Evolutionary conservation across 53 echinoderm and acorn worm genomes (phyloP).

Genomic region (Patiria pectinifera): DNA sequence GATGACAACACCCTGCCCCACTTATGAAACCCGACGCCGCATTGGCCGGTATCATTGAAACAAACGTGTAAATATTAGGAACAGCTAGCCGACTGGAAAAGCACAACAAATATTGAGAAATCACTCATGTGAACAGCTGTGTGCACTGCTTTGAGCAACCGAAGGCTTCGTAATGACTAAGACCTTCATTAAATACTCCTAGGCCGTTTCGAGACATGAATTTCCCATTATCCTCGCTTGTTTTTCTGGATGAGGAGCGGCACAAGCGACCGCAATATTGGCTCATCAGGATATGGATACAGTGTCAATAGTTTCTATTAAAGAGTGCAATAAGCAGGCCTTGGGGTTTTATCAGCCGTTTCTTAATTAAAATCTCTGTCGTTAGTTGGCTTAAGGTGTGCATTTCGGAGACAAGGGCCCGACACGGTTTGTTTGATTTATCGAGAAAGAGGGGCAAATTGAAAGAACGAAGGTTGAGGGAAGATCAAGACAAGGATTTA

Average conservation of each 20-base stretch:
- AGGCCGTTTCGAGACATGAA: not conserved
- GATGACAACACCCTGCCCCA: not conserved
- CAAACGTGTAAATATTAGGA: not conserved
- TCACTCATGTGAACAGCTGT: slow-evolving; percentile 20
- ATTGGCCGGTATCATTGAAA: not conserved
- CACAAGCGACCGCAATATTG: not conserved
- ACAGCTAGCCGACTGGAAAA: not conserved
- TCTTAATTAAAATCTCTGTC: no score
- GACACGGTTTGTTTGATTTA: no score
- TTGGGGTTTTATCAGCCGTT: not conserved
- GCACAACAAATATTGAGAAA: not conserved
- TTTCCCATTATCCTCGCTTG: slow-evolving; percentile 4
- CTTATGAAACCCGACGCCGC: slow-evolving; percentile 1
- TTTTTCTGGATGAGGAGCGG: not conserved
- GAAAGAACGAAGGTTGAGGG: no score
- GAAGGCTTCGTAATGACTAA: not conserved
- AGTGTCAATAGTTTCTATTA: not conserved
- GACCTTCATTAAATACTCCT: not conserved
- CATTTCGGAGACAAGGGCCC: no score
- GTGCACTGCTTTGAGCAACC: not conserved
- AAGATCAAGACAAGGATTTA: no score
- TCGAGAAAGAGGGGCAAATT: no score
- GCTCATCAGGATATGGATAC: not conserved
- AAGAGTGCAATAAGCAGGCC: not conserved
- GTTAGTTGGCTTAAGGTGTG: no score